These are phyloP conservation scores for Pseudochromis fuscus DNA, from an alignment of 2,797 vertebrate genomes.

Conservation along the genomic window DNA sequence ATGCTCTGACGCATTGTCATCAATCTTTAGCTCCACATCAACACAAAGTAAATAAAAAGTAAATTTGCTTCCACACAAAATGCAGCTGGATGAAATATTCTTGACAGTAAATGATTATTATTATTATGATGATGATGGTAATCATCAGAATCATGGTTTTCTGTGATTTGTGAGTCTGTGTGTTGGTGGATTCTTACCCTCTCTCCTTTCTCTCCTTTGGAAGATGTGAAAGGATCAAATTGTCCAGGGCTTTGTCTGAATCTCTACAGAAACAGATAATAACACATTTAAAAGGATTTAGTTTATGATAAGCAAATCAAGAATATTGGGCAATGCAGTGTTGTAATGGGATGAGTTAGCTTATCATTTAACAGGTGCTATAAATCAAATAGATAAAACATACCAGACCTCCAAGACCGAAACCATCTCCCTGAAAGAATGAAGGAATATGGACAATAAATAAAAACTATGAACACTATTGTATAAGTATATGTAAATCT, in stretches of 20 bases:
- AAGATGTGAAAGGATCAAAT: conserved; percentile 81
- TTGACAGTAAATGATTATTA: not conserved
- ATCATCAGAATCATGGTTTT: not conserved
- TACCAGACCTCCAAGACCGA: conserved; percentile 86
- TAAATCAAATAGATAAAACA: conserved; percentile 43
- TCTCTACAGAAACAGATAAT: conserved; percentile 69
- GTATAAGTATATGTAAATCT: not conserved
- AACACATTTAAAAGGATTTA: not conserved
- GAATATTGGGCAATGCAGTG: not conserved
- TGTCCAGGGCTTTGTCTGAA: conserved; percentile 76
- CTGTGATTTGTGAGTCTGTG: not conserved
- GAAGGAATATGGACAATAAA: not conserved
- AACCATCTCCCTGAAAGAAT: conserved; percentile 81
- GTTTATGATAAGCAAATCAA: not conserved
- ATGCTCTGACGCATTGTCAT: not conserved
- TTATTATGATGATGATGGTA: too few species aligned
- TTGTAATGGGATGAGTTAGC: not conserved
- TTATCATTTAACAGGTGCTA: not conserved
- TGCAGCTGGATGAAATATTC: not conserved
- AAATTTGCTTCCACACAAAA: not conserved
- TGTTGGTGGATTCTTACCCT: conserved; percentile 78
- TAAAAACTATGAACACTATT: not conserved
- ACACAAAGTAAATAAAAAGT: not conserved
- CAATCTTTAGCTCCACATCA: not conserved
- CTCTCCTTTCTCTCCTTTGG: conserved; percentile 91